phyloP scores from a whole-genome alignment of 2,888 invertebrate genomes.

The Bombyx huttoni region DNA sequence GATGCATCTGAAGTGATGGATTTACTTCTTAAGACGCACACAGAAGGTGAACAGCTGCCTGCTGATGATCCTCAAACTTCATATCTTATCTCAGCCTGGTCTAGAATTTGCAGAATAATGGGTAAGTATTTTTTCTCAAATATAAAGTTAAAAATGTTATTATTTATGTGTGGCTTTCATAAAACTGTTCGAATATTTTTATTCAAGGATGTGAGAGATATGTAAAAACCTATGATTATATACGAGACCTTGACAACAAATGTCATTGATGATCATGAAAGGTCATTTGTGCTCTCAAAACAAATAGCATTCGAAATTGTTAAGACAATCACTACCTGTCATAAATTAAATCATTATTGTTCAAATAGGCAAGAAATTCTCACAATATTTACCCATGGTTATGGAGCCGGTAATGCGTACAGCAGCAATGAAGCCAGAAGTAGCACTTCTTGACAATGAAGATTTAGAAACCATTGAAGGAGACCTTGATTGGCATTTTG shows the following conservation, averaged over 20 bases:
- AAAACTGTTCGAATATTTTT: no score
- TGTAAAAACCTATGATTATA: no score
- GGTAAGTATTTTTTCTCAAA: conserved; percentile 23
- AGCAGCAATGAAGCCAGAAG: conserved; percentile 94
- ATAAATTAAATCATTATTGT: background rate
- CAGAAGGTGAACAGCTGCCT: conserved; percentile 85
- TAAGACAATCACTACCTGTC: background rate
- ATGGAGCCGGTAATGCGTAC: conserved; percentile 95
- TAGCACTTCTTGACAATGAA: conserved; percentile 89
- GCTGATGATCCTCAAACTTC: conserved; percentile 98
- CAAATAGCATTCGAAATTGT: no score
- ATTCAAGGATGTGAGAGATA: no score
- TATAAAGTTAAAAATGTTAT: no score
- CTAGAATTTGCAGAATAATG: conserved; percentile 96
- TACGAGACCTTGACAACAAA: no score
- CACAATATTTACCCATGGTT: conserved; percentile 93
- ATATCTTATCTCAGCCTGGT: conserved; percentile 99
- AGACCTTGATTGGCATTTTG: conserved; percentile 95
- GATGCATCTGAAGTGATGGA: conserved; percentile 98
- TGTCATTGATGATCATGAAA: no score
- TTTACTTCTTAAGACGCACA: conserved; percentile 90
- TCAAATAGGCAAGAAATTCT: conserved; percentile 80
- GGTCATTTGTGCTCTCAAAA: no score
- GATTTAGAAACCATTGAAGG: conserved; percentile 87
- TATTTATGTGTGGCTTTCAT: no score